Evolutionary conservation across 2,797 vertebrate genomes (phyloP), one percentile per base, ranked within the genome.

Genomic region (Bryconaethiops microstoma): DNA sequence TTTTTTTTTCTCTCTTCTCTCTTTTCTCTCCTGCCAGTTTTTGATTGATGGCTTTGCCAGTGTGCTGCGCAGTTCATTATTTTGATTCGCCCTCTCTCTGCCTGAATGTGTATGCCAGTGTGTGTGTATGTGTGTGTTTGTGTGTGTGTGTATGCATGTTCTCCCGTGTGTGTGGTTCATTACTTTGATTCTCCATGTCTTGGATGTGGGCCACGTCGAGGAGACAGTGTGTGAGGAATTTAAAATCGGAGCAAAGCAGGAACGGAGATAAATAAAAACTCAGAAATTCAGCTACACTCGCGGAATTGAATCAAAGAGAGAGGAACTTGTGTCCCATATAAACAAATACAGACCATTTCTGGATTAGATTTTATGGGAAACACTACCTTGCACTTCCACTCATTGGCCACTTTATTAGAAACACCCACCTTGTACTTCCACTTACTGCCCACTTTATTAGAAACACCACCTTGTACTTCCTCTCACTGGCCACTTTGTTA

Each of bases 101-200:
- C 42, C 10, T 29, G 35, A 64, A 65, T 76, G 55, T 76, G 57
- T 64, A 52, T 76, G 62, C 67, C 48, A 25, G 8, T 75, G 52
- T 63, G 54, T 63, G 62, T 59, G 50, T 68, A 52, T 74, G 72
- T 76, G 65, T 71, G 64, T 76, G 60, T 80, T 60, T 40, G 7
- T 80, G 63, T 63, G 54, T 62, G 60, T 59, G 48, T 68, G 62
- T 74, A 62, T 80, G 71, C 54, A 69, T 60, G 63, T 48, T 42
- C 42, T 42, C 42, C 42, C 3, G 29, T 57, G 42, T 82, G 78
- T 86, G 82, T 88, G 90, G 88, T 93, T 95, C 93, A 92, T 96
- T 94, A 95, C 91, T 92, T 90, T 92, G 91, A 95, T 95, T 92
- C 63, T 14, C 78, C 88, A 83, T 91, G 91, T 95, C 94, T 93